phyloP scores from a whole-genome alignment of 2,797 vertebrate genomes.

The Falco columbarius region DNA sequence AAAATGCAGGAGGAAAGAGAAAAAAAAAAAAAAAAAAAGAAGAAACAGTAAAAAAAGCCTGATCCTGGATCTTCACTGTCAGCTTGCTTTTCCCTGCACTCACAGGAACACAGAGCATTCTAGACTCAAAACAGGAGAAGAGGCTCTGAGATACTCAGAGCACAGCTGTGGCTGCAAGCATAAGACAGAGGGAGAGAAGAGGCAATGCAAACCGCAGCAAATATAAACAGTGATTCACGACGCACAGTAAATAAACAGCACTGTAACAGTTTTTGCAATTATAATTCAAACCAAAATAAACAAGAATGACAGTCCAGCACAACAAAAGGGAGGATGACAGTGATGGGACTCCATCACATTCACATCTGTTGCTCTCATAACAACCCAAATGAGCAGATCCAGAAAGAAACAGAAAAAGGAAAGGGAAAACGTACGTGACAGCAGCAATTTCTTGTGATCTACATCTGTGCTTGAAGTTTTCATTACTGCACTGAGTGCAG shows the following conservation, averaged over 20 bases:
- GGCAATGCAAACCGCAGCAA: neutral
- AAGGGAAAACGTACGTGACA: neutral
- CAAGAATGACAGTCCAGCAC: neutral
- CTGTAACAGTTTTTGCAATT: neutral
- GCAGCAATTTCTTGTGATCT: constrained; percentile 30
- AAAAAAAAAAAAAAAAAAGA: rapidly evolving
- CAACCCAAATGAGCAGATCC: neutral
- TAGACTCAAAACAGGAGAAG: neutral
- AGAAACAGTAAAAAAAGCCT: neutral
- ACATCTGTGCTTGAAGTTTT: constrained; percentile 14
- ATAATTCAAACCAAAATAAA: constrained; percentile 41
- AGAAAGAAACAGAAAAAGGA: neutral
- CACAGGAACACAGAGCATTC: neutral
- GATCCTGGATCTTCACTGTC: neutral
- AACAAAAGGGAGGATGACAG: neutral
- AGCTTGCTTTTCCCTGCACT: neutral
- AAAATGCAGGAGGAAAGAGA: neutral
- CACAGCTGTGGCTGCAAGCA: neutral
- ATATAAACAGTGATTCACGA: neutral
- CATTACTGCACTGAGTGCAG: constrained; percentile 14
- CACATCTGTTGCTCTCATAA: neutral
- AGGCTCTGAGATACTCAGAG: neutral
- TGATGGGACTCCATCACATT: neutral
- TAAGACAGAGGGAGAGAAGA: neutral
- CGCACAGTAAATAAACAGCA: neutral